phyloP scores from a whole-genome alignment of 2,888 invertebrate genomes.

The Drosophila flavopinicola region DNA sequence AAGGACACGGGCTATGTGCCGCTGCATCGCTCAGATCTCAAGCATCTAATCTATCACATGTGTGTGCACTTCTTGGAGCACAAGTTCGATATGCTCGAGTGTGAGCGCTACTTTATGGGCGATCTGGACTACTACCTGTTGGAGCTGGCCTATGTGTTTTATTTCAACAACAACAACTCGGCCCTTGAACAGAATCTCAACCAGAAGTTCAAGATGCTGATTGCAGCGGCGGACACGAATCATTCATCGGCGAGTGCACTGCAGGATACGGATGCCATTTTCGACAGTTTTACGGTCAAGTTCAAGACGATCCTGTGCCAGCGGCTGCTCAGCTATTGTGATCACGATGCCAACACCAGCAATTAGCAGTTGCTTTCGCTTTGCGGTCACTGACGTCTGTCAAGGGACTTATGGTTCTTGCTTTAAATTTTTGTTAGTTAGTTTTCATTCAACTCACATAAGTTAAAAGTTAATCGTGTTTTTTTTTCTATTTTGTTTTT shows the following conservation, averaged over 20 bases:
- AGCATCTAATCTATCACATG: constrained; percentile 84
- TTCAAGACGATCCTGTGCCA: constrained; percentile 84
- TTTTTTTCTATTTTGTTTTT: constrained; percentile 37
- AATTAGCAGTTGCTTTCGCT: constrained; percentile 66
- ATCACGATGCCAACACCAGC: constrained; percentile 56
- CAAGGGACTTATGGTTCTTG: constrained; percentile 32
- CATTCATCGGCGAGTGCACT: constrained; percentile 60
- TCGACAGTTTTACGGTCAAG: constrained; percentile 83
- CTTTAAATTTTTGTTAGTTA: constrained; percentile 40
- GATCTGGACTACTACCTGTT: constrained; percentile 84
- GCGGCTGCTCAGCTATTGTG: constrained; percentile 82
- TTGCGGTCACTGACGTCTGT: constrained; percentile 5
- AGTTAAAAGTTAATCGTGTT: constrained; percentile 44
- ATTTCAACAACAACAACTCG: constrained; percentile 84
- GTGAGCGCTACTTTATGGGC: constrained; percentile 83
- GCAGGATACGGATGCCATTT: constrained; percentile 83
- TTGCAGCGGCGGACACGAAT: constrained; percentile 68
- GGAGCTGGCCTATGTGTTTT: constrained; percentile 84
- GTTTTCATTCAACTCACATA: constrained; percentile 27
- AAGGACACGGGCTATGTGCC: constrained; percentile 84
- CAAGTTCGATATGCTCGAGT: constrained; percentile 82
- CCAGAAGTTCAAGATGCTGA: constrained; percentile 81
- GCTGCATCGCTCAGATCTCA: constrained; percentile 82
- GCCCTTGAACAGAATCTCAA: constrained; percentile 82
- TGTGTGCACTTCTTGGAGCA: constrained; percentile 82